Evolutionary conservation across 2,113 vertebrate genomes (phyloP), one percentile per base, ranked within the genome.

Genomic region (Sorex araneus): DNA sequence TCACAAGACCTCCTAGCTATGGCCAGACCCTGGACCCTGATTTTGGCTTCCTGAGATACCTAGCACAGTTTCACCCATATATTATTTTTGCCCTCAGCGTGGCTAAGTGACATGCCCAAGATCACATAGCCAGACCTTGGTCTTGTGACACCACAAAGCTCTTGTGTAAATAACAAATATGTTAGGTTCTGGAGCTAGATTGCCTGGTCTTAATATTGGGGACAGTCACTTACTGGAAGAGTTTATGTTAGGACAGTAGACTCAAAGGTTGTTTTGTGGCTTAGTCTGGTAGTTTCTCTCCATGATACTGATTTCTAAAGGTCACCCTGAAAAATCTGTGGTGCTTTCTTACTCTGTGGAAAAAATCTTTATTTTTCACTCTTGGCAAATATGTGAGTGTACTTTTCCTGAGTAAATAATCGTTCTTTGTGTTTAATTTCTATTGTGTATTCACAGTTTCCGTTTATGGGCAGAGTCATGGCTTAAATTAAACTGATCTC

Each of bases 371-470:
- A 70, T 82, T 93, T 89, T 90, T 70, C 43, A 90, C 50, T 34
- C 57, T 92, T 88, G 71, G 80, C 71, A 96, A 93, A 92, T 89
- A 75, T 18, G 1, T 74, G 28, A 87, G 88, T 90, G 19, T 93
- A 67, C 71, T 84, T 93, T 94, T 93, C 70, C 54, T 75, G n/a
- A 88, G 79, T 92, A 93, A 96, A 94, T 96, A 96, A 69, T 64
- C 47, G 47, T 85, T 95, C 73, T 96, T 95, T 94, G 81, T 94
- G 63, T 90, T 89, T 84, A 81, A 90, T 92, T 92, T 93, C 89
- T 86, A 86, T 88, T 90, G 43, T 81, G 69, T 78, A 81, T 77
- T 94, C 81, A 84, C 67, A 89, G 78, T 91, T 94, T 92, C 87
- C 43, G 4, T 63, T 88, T 91, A 73, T 91, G 71, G 57, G 79